A percentile compares a stretch with the other conserved stretches of the same genome.
phyloP scores from a whole-genome alignment of 2,113 vertebrate species.

The Phalacrocorax aristotelis region DNA sequence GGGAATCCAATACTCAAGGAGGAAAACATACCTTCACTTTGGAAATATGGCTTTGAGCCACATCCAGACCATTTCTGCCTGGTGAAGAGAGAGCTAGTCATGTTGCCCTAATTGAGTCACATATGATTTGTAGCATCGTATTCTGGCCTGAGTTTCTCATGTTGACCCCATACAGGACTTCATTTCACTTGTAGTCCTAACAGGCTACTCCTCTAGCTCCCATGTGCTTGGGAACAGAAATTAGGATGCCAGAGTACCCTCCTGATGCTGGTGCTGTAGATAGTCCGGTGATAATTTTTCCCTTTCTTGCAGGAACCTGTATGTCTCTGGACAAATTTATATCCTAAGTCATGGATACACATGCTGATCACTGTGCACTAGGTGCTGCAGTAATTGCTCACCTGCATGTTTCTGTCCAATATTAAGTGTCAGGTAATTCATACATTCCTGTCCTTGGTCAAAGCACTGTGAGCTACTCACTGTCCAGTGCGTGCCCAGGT shows the following conservation, averaged over 20 bases:
- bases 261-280: not conserved
- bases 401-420: not conserved
- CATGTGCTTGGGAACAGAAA: not conserved
- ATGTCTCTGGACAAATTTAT: not conserved
- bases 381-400: not conserved
- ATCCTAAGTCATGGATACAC: not conserved
- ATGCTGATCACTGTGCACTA: not conserved
- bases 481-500: not conserved
- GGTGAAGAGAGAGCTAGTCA: slow-evolving; percentile 51
- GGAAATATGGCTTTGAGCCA: slow-evolving; percentile 37
- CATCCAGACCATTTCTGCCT: slow-evolving; percentile 27
- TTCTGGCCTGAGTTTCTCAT: not conserved
- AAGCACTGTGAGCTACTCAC: not conserved
- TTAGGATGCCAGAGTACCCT: not conserved
- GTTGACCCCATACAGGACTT: not conserved
- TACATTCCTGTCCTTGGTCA: not conserved
- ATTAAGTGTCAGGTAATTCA: not conserved
- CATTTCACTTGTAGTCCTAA: not conserved
- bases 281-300: not conserved
- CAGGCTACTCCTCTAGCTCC: not conserved
- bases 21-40: not conserved
- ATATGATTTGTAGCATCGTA: slow-evolving; percentile 46
- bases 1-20: not conserved
- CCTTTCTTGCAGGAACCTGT: not conserved
- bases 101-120: slow-evolving; percentile 32